Evolutionary conservation across 2,888 invertebrate species (phyloP), one percentile per base, ranked within the genome.

Genomic region (Beris morrisii): DNA sequence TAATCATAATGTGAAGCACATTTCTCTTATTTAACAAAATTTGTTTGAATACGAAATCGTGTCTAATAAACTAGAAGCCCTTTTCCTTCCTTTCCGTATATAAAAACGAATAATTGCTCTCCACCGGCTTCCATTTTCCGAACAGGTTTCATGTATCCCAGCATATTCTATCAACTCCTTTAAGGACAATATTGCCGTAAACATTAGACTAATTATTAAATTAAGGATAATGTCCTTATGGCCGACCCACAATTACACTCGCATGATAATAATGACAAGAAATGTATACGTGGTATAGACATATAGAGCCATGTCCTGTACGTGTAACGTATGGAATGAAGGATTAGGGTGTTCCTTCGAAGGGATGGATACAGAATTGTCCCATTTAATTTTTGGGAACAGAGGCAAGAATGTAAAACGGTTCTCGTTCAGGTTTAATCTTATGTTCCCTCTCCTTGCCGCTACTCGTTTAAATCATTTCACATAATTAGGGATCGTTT

Each of bases 401-500:
- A 61, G 50, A 61, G 38, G 50, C 38, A 61, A 52, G 50, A 13
- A 28, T 28, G 28, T 58, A 45, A 45, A 45, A 50, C 48, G 22
- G 13, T 30, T 46, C 28, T 11, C 11, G 38, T 38, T 30, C 50
- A 13, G 32, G 28, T 61, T 50, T 38, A 38, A 61, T 61, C 61
- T 61, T 61, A 61, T 38, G 52, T 61, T 22, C 22, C 61, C 61
- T 50, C 50, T 52, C 38, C 61, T 43, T 61, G 44, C 64, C 53
- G 44, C 53, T 54, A 53, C 54, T 64, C 53, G 53, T 74, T 76
- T 75, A 76, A 78, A 78, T 78, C 77, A 77, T 79, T 79, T 78
- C 76, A 77, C 77, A 78, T 79, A 80, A 80, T 80, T 80, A 80
- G 78, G 79, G 77, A 77, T 79, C 78, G 78, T 78, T 79, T 79